Evolutionary conservation across 2,888 invertebrate species (phyloP), one percentile per base, ranked within the genome.

Genomic region (Cordilura impudica): DNA sequence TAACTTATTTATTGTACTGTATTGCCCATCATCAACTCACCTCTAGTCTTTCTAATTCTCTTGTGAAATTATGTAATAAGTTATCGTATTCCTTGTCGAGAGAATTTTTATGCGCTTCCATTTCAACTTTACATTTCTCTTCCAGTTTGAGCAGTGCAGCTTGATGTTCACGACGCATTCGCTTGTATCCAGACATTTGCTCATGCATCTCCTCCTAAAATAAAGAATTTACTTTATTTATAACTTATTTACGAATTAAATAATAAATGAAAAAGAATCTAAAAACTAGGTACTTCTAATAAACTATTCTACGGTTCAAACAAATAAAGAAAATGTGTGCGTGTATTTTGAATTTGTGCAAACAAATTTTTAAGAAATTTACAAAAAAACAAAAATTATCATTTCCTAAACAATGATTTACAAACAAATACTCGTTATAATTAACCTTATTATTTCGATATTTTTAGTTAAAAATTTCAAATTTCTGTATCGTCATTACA

Each of bases 141-240:
- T 99, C 99, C 84, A 98, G 92, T 92, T 98, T 95, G 58, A 95
- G 92, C 86, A 99, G 91, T 83, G 98, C 98, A 83, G 97, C 96
- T 90, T 99, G 99, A 90, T 99, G 99, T 89, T 98, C 97, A 82
- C 98, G 94, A 81, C 99, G 93, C 96, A 99, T 97, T 82, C 99
- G 93, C 91, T 99, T 99, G 91, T 98, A 98, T 19, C 98, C 98
- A 66, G 97, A 96, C 97, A 98, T 98, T 91, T 99, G 99, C 90
- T 99, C 99, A 91, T 98, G 97, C 96, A 98, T 97, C 91, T 98
- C 98, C 92, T 98, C 97, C 89, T 89, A 72, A 43, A 83, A 72
- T 26, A 77, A n/a, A 66, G 8, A 63, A 4, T 29, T 49, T 14
- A 8, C 39, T 65, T 21, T 18, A 47, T 39, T 29, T 4, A 14